Evolutionary conservation across 2,888 invertebrate species (phyloP), one percentile per base, ranked within the genome.

Genomic region (Andrena dorsata): DNA sequence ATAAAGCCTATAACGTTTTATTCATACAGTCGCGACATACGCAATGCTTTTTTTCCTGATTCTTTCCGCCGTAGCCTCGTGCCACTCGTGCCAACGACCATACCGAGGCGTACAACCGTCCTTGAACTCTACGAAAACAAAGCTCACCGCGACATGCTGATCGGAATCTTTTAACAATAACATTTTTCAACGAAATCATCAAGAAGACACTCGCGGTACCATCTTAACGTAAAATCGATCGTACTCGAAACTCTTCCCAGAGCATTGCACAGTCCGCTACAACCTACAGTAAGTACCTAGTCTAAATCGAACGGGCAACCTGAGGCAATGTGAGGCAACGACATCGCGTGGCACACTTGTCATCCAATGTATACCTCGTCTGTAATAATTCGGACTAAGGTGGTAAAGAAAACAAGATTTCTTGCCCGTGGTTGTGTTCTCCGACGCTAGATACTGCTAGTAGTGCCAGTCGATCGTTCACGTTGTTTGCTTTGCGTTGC

Each of bases 161-260:
- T 26, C 5, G 0, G 7, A 26, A 47, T n/a, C 35, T 51, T 28
- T 16, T 23, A 35, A 2, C 10, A 60, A 8, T n/a, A 61, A 69
- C 82, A 82, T 82, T 66, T 66, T 81, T 47, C 47, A 23, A 10
- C 7, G 2, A 10, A 28, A 49, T 28, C 47, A 66, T 61, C n/a
- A 61, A 10, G 41, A 41, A 16, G 13, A 32, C 28, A 49, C 53
- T 1, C 2, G 5, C 10, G n/a, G 23, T 61, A 68, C 7, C 75
- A 81, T 82, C 10, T 56, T 66, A 60, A 68, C 1, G 23, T 8
- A 10, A 64, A 66, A 71, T 66, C 76, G 49, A 70, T 65, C 41
- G 30, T 23, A 1, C 13, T 6, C 6, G 26, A 5, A 6, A 28
- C 41, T 10, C 1, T 20, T 32, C 4, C 0, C 32, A 7, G 8